Evolutionary conservation across 2,797 vertebrate species (phyloP).

Genomic region (Pangasius larnaudii): DNA sequence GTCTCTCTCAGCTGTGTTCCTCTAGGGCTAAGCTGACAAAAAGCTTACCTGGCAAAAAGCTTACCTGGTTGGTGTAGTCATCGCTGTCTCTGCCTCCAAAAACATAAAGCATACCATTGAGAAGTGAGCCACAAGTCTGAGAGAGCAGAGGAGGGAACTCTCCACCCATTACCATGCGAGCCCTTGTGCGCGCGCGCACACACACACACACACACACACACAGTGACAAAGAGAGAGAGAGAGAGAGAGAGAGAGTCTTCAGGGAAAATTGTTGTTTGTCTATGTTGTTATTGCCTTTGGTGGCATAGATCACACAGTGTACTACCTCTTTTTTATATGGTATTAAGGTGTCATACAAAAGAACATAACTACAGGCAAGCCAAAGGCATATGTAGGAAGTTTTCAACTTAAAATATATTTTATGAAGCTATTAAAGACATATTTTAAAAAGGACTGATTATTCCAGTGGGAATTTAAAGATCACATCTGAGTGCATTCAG

Average conservation of each 20-base stretch:
- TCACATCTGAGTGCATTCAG: background rate
- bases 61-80: constrained; percentile 88
- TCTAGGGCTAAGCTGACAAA: background rate
- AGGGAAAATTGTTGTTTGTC: constrained; percentile 13
- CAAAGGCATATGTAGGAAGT: background rate
- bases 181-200: constrained; percentile 72
- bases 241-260: background rate
- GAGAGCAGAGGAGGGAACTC: constrained; percentile 84
- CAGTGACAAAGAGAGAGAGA: background rate
- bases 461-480: background rate
- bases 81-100: constrained; percentile 88
- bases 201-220: background rate
- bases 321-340: background rate
- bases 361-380: background rate
- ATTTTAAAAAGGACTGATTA: too few species aligned
- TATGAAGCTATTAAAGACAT: background rate
- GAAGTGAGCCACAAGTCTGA: constrained; percentile 83
- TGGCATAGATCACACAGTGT: background rate
- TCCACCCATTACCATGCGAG: constrained; percentile 81
- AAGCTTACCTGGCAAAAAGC: background rate
- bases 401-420: background rate
- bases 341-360: background rate
- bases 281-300: background rate
- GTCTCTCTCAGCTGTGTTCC: background rate
- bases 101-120: constrained; percentile 83